Evolutionary conservation across 2,888 invertebrate genomes (phyloP).

Genomic region (Tromatobia lineatoria): DNA sequence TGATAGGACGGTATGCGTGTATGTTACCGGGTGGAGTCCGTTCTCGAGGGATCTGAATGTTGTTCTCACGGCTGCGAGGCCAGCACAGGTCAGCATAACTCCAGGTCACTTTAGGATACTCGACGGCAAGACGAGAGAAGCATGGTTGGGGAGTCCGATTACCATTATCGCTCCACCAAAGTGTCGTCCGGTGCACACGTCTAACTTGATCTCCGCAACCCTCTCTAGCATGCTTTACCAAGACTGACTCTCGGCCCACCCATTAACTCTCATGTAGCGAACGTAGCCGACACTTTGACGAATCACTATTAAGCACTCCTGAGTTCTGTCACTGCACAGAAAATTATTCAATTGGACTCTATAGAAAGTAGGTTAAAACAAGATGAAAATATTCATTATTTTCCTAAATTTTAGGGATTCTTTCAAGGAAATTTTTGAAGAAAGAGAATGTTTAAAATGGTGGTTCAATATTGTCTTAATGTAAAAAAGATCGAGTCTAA

Average conservation of each 20-base stretch:
- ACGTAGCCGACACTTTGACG: background rate
- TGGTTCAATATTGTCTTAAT: too few species aligned
- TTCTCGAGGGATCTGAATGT: constrained; percentile 48
- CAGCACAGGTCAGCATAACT: constrained; percentile 72
- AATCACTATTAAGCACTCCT: constrained; percentile 1
- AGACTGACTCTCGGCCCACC: constrained; percentile 31
- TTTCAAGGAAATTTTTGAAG: too few species aligned
- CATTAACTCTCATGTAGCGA: constrained; percentile 14
- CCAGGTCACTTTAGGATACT: constrained; percentile 73
- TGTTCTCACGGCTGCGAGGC: constrained; percentile 29
- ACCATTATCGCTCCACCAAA: constrained; percentile 56
- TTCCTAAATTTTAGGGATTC: too few species aligned
- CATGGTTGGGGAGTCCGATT: constrained; percentile 33
- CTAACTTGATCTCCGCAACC: constrained; percentile 27
- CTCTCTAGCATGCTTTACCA: constrained; percentile 2
- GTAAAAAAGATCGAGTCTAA: too few species aligned
- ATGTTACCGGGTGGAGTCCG: background rate
- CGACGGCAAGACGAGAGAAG: constrained; percentile 30
- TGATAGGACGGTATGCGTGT: background rate
- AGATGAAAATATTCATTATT: too few species aligned
- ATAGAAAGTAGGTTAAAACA: too few species aligned
- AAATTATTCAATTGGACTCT: background rate
- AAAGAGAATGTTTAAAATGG: too few species aligned
- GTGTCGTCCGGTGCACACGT: constrained; percentile 52
- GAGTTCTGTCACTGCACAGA: background rate